These are phyloP conservation scores for Sphaerophoria rueppellii DNA, from an alignment of 2,888 invertebrate genomes.

Conservation along the genomic window DNA sequence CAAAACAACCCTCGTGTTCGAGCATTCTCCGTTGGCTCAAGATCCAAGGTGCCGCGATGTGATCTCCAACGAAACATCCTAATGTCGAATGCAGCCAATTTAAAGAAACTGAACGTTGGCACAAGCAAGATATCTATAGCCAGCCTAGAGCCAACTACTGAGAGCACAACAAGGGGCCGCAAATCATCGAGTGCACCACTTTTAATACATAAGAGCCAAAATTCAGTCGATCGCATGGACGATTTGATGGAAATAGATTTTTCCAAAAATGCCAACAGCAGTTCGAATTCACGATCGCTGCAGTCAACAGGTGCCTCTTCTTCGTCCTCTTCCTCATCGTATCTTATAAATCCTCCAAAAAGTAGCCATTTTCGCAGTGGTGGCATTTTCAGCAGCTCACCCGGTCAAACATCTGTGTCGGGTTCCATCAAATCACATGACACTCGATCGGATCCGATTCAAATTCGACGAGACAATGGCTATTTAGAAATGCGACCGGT, in stretches of 20 bases:
- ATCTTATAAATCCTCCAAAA: constrained; percentile 49
- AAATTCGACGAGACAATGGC: constrained; percentile 78
- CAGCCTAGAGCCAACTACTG: constrained; percentile 73
- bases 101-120: constrained; percentile 74
- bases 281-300: constrained; percentile 72
- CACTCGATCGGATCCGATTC: constrained; percentile 69
- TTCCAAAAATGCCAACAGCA: constrained; percentile 80
- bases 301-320: constrained; percentile 55
- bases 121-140: constrained; percentile 75
- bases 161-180: constrained; percentile 78
- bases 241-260: constrained; percentile 94
- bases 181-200: constrained; percentile 89
- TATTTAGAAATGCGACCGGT: constrained; percentile 86
- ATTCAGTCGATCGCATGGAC: constrained; percentile 86
- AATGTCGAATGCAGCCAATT: constrained; percentile 75
- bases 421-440: constrained; percentile 50
- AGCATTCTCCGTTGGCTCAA: constrained; percentile 91
- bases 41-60: constrained; percentile 83
- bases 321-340: background rate
- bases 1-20: constrained; percentile 84
- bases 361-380: constrained; percentile 43
- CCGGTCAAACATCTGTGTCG: constrained; percentile 33
- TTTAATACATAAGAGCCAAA: constrained; percentile 83
- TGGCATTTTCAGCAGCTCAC: constrained; percentile 50
- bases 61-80: constrained; percentile 79